Percentiles rank a stretch among this genome's conserved stretches.
These are phyloP conservation scores for Oceanodroma tethys DNA, from an alignment of 2,113 vertebrate genomes.

Conservation along the genomic window DNA sequence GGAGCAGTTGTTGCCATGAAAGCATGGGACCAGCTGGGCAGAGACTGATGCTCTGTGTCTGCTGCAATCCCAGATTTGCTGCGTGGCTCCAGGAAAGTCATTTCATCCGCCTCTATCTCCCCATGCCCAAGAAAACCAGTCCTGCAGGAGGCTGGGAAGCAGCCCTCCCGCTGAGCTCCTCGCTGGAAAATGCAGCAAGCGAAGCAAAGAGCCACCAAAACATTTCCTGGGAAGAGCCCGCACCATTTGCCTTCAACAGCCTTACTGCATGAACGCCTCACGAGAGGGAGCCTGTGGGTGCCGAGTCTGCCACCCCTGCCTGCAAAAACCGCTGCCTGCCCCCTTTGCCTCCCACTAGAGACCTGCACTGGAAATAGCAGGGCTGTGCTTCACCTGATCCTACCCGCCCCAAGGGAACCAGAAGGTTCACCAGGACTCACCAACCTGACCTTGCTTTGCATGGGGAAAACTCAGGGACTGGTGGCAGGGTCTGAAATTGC, in stretches of 20 bases:
- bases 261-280: fast-evolving
- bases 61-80: not conserved
- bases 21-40: fast-evolving
- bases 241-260: not conserved
- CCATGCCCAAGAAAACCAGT: not conserved
- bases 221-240: not conserved
- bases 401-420: not conserved
- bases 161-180: not conserved
- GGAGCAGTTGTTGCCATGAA: not conserved
- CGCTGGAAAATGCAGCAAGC: not conserved
- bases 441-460: not conserved
- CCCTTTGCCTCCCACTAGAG: not conserved
- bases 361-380: not conserved
- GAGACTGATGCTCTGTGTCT: not conserved
- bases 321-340: not conserved
- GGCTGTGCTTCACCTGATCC: not conserved
- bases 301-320: not conserved
- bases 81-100: not conserved
- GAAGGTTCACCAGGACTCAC: not conserved
- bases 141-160: not conserved
- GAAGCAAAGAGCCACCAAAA: not conserved
- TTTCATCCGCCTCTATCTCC: not conserved
- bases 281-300: not conserved
- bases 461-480: not conserved
- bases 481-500: not conserved